phyloP scores from a whole-genome alignment of 2,888 invertebrate species.

The Caenorhabditis sp. region DNA sequence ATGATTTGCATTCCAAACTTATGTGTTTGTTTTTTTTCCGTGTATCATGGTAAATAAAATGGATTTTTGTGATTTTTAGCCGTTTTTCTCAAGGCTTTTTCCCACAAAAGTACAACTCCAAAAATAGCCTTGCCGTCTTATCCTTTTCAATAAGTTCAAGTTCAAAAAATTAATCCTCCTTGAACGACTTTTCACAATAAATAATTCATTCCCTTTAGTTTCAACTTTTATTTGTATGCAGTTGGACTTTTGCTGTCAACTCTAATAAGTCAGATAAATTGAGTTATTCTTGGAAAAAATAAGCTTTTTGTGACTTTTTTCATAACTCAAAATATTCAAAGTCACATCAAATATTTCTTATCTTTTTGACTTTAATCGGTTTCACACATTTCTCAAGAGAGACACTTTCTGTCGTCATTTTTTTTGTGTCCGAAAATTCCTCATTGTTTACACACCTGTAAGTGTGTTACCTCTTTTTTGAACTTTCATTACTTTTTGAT shows the following conservation, averaged over 20 bases:
- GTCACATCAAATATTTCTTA: background rate
- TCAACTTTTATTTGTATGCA: too few relatives aligned
- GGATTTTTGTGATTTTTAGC: conserved; percentile 16
- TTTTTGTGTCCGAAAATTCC: background rate
- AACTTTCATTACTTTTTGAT: background rate
- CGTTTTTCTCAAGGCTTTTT: too few relatives aligned
- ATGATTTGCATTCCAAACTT: background rate
- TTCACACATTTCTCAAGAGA: background rate
- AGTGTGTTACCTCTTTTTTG: background rate
- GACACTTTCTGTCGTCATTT: background rate
- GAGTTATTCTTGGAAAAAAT: background rate
- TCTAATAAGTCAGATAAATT: background rate
- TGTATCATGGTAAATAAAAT: background rate
- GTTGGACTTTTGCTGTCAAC: background rate
- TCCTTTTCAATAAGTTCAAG: too few relatives aligned
- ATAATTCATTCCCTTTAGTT: too few relatives aligned
- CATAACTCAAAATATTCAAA: background rate
- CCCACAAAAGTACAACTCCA: too few relatives aligned
- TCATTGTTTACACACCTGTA: background rate
- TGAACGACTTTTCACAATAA: too few relatives aligned
- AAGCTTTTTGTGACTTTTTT: background rate
- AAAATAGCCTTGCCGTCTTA: too few relatives aligned
- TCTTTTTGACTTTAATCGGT: background rate
- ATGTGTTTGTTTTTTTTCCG: background rate
- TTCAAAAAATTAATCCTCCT: too few relatives aligned